These are phyloP conservation scores for Cinclus cinclus DNA, from an alignment of 2,113 vertebrate species.

Conservation along the genomic window DNA sequence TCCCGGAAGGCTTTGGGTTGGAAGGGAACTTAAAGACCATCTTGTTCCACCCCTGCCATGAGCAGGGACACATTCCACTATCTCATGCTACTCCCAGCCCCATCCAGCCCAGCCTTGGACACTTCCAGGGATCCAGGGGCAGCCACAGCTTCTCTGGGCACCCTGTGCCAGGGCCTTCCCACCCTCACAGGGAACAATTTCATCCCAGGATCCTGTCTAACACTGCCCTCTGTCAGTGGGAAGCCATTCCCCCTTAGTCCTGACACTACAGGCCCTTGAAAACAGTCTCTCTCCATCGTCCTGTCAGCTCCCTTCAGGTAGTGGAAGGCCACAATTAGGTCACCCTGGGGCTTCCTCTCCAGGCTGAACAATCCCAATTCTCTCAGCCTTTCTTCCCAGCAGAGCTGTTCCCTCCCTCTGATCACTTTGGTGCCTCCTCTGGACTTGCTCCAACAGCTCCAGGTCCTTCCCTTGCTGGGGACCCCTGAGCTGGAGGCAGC, in stretches of 20 bases:
- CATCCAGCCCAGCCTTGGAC: rapidly evolving
- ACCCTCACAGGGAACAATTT: background rate
- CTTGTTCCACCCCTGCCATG: background rate
- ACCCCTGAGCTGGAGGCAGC: background rate
- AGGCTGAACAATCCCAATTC: background rate
- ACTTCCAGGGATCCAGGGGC: background rate
- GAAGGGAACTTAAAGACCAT: background rate
- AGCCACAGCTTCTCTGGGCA: background rate
- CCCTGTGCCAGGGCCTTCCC: rapidly evolving
- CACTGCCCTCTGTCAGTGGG: background rate
- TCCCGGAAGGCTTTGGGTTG: background rate
- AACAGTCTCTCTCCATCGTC: background rate
- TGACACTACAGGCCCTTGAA: background rate
- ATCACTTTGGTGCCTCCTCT: background rate
- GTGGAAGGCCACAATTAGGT: background rate
- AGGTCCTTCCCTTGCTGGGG: background rate
- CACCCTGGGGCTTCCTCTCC: background rate
- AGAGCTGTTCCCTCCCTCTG: background rate
- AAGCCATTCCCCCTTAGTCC: background rate
- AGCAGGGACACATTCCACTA: background rate
- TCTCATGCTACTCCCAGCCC: background rate
- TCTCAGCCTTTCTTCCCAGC: background rate
- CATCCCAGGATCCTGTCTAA: background rate
- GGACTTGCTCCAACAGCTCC: background rate
- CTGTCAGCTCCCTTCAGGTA: background rate